Percentiles rank a stretch among this genome's conserved stretches.
Evolutionary conservation across 2,888 invertebrate species (phyloP).

Genomic region (Beris chalybata): DNA sequence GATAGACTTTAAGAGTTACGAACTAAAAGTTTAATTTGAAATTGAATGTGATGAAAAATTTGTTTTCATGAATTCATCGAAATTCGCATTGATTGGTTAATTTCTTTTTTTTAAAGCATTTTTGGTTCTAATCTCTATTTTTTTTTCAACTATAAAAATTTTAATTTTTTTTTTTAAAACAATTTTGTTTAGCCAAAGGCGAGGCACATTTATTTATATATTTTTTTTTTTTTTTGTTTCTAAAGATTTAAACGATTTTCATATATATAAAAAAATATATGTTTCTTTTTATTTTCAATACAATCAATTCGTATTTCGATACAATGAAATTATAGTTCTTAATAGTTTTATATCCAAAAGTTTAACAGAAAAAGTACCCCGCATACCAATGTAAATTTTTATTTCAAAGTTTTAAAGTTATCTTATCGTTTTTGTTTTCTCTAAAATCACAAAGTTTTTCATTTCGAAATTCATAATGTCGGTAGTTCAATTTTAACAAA

Average conservation of each 20-base stretch:
- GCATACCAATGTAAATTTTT: constrained; percentile 32
- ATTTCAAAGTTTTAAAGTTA: constrained; percentile 29
- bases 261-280: constrained; percentile 37
- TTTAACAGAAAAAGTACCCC: constrained; percentile 34
- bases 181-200: constrained; percentile 40
- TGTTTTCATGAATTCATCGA: constrained; percentile 30
- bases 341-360: constrained; percentile 30
- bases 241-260: constrained; percentile 38
- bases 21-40: no score
- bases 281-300: constrained; percentile 29
- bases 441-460: constrained; percentile 34
- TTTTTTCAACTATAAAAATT: constrained; percentile 31
- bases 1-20: no score
- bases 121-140: constrained; percentile 25
- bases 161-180: constrained; percentile 33
- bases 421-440: constrained; percentile 21
- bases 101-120: constrained; percentile 36
- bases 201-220: constrained; percentile 39
- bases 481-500: not conserved
- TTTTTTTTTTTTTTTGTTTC: constrained; percentile 36
- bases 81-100: constrained; percentile 39
- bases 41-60: no score
- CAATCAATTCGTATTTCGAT: constrained; percentile 40
- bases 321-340: constrained; percentile 26
- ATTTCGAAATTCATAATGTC: not conserved